Evolutionary conservation across 2,113 vertebrate genomes (phyloP), one percentile per base, ranked within the genome.

Genomic region (Ameiurus melas): DNA sequence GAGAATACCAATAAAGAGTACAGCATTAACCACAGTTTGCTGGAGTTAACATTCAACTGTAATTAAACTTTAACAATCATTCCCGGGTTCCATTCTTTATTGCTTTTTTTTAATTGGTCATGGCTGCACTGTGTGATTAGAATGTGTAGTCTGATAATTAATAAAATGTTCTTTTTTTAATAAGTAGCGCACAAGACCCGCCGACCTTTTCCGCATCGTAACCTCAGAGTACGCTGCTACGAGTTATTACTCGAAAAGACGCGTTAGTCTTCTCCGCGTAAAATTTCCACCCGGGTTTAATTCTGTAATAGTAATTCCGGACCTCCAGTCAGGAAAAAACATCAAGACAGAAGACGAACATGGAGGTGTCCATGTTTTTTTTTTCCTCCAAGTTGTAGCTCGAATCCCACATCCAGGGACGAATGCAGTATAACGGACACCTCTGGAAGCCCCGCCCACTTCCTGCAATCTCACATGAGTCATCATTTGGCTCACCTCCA

Each of bases 1-100:
- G 88, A 90, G 89, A 93, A 92, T 60, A 86, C 91, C 91, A 89
- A 90, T 89, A 92, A 92, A 93, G 92, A 90, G 87, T 88, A 87
- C 91, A 90, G 83, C 20, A 17, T 83, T 55, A 58, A 88, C 81
- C 75, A 81, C 85, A 75, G 36, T 90, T 89, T 86, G 84, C 73
- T 90, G 33, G 83, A 85, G 85, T 77, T 87, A 73, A 84, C 64
- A 75, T 89, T 90, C 92, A 90, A 70, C 27, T 82, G 30, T 68
- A n/a, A 14, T 36, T 36, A 85, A 27, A 58, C 17, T 71, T 86
- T 66, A 71, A 20, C 6, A 87, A 73, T 68, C 33, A 47, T 36
- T 77, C 73, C 53, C 19, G 17, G 55, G n/a, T 57, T 81, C 19
- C 57, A 30, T 20, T 68, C n/a, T 80, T 66, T 79, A 36, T 22